Evolutionary conservation across 2,888 invertebrate genomes (phyloP).

Genomic region (Pharmacophagus antenor): DNA sequence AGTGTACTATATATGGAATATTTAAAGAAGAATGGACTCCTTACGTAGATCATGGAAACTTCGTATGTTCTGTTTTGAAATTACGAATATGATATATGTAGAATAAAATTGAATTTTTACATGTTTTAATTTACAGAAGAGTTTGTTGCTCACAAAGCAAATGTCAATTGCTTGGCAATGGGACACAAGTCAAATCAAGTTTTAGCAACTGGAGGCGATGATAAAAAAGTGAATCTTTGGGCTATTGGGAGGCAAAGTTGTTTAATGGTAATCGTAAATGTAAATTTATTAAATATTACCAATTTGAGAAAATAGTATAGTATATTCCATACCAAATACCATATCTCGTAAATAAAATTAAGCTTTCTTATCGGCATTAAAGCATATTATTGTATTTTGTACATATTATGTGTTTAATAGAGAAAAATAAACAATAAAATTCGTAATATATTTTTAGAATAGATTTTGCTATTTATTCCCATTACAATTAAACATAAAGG

Average conservation of each 20-base stretch:
- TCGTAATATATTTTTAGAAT: too few relatives aligned
- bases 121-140: conserved; percentile 84
- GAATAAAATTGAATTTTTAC: neutral
- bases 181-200: conserved; percentile 95
- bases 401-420: too few relatives aligned
- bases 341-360: neutral
- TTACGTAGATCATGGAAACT: conserved; percentile 90
- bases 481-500: too few relatives aligned
- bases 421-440: too few relatives aligned
- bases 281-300: neutral
- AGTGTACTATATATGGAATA: conserved; percentile 42
- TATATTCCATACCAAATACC: neutral
- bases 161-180: conserved; percentile 93
- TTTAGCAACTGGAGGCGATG: conserved; percentile 96
- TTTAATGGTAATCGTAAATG: conserved; percentile 87
- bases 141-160: conserved; percentile 92
- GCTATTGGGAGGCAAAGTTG: conserved; percentile 96
- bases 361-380: neutral
- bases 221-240: conserved; percentile 98
- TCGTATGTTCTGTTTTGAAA: conserved; percentile 81
- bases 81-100: conserved; percentile 27
- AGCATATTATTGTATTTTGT: too few relatives aligned
- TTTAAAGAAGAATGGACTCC: conserved; percentile 63
- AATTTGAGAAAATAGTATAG: neutral
- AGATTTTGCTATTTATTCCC: too few relatives aligned